Evolutionary conservation across 1,140 invertebrate species (phyloP), one percentile per base, ranked within the genome.

Genomic region (Rhopalosiphum padi): DNA sequence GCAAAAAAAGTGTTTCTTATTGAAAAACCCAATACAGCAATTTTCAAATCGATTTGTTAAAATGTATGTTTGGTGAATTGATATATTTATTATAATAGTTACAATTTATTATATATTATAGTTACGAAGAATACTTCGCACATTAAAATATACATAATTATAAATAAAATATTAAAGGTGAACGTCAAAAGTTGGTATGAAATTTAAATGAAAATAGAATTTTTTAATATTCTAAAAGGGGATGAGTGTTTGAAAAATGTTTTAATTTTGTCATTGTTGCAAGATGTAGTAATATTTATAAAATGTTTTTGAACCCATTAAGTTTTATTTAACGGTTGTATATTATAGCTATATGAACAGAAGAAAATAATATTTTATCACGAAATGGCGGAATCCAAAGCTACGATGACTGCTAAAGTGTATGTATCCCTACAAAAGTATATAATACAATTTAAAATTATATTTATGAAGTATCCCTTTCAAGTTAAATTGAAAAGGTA

Each of bases 281-380:
- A 37, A 83, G 18, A 83, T 83, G 77, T 37, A 83, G 82, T 83
- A 83, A 83, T 83, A 77, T 77, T 83, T 83, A 83, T 37, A 83
- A 83, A 83, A 83, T 83, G 8, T 77, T 83, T 35, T 83, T 83
- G 21, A 37, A 83, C 82, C 37, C 82, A 37, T 83, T 35, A 37
- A 83, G 37, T 83, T 37, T 41, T 41, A 37, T 83, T 83, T 35
- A 83, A 37, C 22, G 8, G 60, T 11, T n/a, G 60, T 77, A 77
- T 77, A n/a, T 77, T 35, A 77, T 77, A 68, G n/a, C 18, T n/a
- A 77, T 77, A 77, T n/a, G 15, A n/a, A 77, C 60, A 77, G 60
- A 68, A 77, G n/a, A 77, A 77, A 77, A 77, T n/a, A n/a, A 77
- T 77, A 30, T 48, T 53, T 89, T 89, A 89, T 53, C 48, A n/a